These are phyloP conservation scores for Thumatha senex DNA, from an alignment of 2,888 invertebrate species.

Conservation along the genomic window DNA sequence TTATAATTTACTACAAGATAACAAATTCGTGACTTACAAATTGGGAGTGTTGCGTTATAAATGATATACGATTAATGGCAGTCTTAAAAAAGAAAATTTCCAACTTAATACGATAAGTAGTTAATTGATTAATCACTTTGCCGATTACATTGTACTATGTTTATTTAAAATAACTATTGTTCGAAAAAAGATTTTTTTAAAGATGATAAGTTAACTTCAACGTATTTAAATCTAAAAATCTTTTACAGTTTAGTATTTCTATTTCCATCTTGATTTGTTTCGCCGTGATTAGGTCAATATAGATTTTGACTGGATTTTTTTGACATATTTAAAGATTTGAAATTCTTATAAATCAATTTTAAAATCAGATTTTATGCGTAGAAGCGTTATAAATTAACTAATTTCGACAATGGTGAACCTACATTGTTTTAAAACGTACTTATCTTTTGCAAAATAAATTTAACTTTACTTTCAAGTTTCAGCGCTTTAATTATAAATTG, in stretches of 20 bases:
- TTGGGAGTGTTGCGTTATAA: constrained; percentile 10
- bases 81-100: constrained; percentile 19
- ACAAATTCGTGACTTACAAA: constrained; percentile 8
- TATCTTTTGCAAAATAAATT: not conserved
- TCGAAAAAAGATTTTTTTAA: too few relatives aligned
- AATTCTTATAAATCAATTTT: not conserved
- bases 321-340: not conserved
- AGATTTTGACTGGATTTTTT: too few relatives aligned
- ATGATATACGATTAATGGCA: constrained; percentile 18
- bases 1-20: constrained; percentile 5
- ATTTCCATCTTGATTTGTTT: too few relatives aligned
- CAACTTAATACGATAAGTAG: constrained; percentile 33
- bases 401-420: not conserved
- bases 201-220: too few relatives aligned
- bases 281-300: too few relatives aligned
- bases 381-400: not conserved
- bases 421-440: too few relatives aligned
- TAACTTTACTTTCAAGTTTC: not conserved
- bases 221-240: too few relatives aligned
- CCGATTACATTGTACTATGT: too few relatives aligned
- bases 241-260: too few relatives aligned
- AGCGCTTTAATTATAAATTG: not conserved
- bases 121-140: too few relatives aligned
- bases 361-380: not conserved
- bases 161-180: too few relatives aligned